Evolutionary conservation across 2,113 vertebrate genomes (phyloP), one percentile per base, ranked within the genome.

Genomic region (Donacobius atricapilla): DNA sequence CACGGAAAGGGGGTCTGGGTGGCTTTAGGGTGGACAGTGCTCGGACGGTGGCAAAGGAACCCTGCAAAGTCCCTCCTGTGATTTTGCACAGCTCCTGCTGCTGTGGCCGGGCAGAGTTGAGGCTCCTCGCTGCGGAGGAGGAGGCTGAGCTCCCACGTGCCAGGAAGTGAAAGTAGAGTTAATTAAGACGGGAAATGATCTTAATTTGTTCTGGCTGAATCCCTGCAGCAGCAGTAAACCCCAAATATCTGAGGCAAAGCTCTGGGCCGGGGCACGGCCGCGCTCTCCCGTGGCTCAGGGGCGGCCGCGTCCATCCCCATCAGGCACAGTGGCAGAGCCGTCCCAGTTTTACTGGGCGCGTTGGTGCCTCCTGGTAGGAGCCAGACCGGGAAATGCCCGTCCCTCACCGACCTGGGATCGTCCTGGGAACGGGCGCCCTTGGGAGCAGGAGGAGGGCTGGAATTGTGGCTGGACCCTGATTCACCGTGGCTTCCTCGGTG

Each of bases 111-210:
- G 75, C 78, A 57, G 20, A 35, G 39, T 2, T 4, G 3, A 60
- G 51, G 54, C 69, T 90, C 28, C 66, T 72, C 2, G 0, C 58
- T 44, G 84, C 0, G 0, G 50, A 0, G 1, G 63, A 53, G 57
- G 23, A 83, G 44, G 40, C 79, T 0, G 2, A 31, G 77, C 60
- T 85, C 61, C 82, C 75, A 28, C 10, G 2, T 39, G 87, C 78
- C 70, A 48, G 85, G 87, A 93, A 88, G 70, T 64, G 85, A 95
- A 92, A 87, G 79, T 14, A 57, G 82, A 27, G 17, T 76, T 87
- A 79, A 92, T 90, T 83, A 69, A 80, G 75, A 33, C 7, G 37
- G 75, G 58, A 79, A 93, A 64, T 21, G 11, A 76, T 76, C 70
- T 69, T 71, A 76, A 85, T 96, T 93, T 44, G 61, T 30, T 83